phyloP scores from a whole-genome alignment of 2,888 invertebrate species.

The Xanthia icteritia region DNA sequence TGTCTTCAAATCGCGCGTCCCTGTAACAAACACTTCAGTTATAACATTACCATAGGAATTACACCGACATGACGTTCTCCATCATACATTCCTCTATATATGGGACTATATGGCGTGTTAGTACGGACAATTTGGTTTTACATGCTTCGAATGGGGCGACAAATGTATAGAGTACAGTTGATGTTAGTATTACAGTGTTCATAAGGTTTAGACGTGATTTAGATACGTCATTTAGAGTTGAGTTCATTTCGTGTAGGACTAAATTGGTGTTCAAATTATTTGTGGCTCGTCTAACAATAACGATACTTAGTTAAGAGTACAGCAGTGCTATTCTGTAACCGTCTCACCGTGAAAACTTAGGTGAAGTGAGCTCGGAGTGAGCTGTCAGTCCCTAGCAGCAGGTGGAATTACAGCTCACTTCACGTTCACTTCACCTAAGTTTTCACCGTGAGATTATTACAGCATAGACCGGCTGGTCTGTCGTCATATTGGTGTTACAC shows the following conservation, averaged over 20 bases:
- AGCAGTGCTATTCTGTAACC: too few relatives aligned
- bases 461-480: too few relatives aligned
- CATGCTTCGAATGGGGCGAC: constrained; percentile 42
- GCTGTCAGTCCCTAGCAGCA: too few relatives aligned
- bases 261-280: background rate
- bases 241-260: constrained; percentile 5
- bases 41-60: constrained; percentile 74
- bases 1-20: constrained; percentile 57
- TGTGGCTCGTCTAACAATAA: background rate
- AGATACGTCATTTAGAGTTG: constrained; percentile 24
- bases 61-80: constrained; percentile 36
- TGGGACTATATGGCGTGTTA: constrained; percentile 35
- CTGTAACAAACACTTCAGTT: constrained; percentile 71
- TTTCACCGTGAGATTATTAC: too few relatives aligned
- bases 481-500: too few relatives aligned
- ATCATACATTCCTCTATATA: constrained; percentile 23
- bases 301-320: too few relatives aligned
- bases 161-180: constrained; percentile 18
- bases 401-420: too few relatives aligned
- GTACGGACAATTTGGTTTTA: constrained; percentile 60
- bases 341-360: too few relatives aligned
- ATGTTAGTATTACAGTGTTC: constrained; percentile 32
- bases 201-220: constrained; percentile 17
- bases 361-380: too few relatives aligned
- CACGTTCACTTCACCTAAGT: too few relatives aligned